phyloP scores from a whole-genome alignment of 2,797 vertebrate species.

The Anguilla pacifica region DNA sequence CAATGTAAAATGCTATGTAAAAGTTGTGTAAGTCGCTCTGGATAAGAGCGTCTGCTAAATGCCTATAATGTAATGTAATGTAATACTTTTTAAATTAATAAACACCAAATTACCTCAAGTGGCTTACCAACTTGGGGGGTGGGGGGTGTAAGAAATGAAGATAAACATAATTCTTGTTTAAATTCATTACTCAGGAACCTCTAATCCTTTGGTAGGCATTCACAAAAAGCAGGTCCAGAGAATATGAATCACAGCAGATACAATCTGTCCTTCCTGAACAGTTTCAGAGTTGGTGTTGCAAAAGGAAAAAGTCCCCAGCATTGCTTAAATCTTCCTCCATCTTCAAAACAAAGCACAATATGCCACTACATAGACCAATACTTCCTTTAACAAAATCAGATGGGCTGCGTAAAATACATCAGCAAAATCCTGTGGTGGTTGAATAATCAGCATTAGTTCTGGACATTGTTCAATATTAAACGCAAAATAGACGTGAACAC shows the following conservation, averaged over 20 bases:
- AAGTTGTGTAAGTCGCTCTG: too few relatives aligned
- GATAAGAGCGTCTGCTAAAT: too few relatives aligned
- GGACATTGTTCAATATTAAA: not conserved
- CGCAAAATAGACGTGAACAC: not conserved
- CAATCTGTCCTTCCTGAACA: not conserved
- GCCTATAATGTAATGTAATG: too few relatives aligned
- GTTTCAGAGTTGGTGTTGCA: not conserved
- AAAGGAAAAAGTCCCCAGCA: not conserved
- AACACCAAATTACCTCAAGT: not conserved
- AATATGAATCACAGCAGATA: slow-evolving; percentile 1
- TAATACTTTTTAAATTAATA: not conserved
- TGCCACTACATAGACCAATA: not conserved
- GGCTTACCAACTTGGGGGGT: not conserved
- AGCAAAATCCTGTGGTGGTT: not conserved
- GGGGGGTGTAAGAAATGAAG: not conserved
- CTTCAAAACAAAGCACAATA: too few relatives aligned
- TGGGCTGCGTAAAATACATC: not conserved
- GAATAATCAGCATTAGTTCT: not conserved
- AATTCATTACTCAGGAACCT: not conserved
- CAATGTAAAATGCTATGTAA: too few relatives aligned
- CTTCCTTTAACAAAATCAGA: not conserved
- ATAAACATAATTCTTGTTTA: not conserved
- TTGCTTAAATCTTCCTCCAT: not conserved
- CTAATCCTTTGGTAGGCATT: not conserved
- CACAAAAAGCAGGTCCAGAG: not conserved